Evolutionary conservation across 2,797 vertebrate species (phyloP).

Genomic region (Passerculus sandwichensis): DNA sequence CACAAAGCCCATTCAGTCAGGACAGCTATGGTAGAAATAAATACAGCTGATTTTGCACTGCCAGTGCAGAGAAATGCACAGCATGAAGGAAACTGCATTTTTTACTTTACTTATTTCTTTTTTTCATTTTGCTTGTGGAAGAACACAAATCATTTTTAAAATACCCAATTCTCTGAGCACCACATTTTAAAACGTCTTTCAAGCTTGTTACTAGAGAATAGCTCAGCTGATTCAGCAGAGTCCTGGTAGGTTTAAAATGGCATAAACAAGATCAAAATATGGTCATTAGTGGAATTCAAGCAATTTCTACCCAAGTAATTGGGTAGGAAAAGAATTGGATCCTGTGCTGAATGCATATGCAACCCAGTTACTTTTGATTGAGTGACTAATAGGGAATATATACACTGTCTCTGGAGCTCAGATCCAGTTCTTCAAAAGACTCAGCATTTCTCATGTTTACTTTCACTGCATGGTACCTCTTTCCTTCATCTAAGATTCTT

Average conservation of each 20-base stretch:
- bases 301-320: slow-evolving; percentile 1
- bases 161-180: not conserved
- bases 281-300: not conserved
- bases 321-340: not conserved
- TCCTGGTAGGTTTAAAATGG: not conserved
- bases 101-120: not conserved
- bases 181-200: not conserved
- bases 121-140: not conserved
- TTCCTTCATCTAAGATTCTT: slow-evolving; percentile 13
- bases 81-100: not conserved
- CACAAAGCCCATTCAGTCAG: not conserved
- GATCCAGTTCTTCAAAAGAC: slow-evolving; percentile 3
- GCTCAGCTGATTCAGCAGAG: not conserved
- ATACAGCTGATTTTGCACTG: not conserved
- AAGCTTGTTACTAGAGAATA: not conserved
- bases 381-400: not conserved
- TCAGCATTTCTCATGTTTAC: not conserved
- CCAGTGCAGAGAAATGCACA: not conserved
- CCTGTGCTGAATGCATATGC: not conserved
- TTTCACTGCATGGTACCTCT: slow-evolving; percentile 16
- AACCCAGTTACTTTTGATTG: not conserved
- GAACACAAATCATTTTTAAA: not conserved
- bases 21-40: not conserved
- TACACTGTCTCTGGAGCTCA: not conserved
- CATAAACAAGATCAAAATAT: not conserved